Evolutionary conservation across 2,797 vertebrate species (phyloP).

Genomic region (Gallinago solitaria): DNA sequence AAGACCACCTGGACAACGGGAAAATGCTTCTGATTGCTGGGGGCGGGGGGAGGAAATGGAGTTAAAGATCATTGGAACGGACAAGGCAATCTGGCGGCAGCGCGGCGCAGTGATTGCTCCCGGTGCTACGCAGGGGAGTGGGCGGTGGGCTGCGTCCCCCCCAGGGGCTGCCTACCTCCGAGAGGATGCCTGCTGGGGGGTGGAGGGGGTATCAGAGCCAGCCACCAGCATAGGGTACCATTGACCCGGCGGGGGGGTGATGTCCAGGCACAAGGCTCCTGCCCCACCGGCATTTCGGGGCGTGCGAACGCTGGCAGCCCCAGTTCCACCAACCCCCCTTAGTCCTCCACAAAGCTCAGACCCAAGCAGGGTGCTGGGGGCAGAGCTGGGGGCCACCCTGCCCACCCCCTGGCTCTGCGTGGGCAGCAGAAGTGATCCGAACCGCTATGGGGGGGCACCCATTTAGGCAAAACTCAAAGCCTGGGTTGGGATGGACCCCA

Average conservation of each 20-base stretch:
- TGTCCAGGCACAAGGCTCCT: fast-evolving
- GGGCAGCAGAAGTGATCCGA: fast-evolving
- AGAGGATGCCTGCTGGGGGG: background rate
- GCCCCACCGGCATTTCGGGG: fast-evolving
- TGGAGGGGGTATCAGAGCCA: background rate
- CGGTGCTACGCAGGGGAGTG: background rate
- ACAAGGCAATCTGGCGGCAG: slow-evolving; percentile 63
- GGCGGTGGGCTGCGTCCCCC: background rate
- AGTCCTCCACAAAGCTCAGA: background rate
- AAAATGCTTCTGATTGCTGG: slow-evolving; percentile 52
- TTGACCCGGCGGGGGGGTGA: fast-evolving
- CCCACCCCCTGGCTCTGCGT: background rate
- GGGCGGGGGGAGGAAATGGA: background rate
- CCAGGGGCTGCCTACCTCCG: background rate
- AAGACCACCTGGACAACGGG: slow-evolving; percentile 51
- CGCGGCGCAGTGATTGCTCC: background rate
- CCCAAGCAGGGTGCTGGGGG: fast-evolving
- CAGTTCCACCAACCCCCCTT: background rate
- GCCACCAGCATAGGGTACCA: fast-evolving
- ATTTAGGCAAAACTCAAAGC: fast-evolving
- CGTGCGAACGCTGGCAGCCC: fast-evolving
- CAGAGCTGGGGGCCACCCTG: fast-evolving
- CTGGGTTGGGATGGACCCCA: fast-evolving
- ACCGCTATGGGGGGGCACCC: fast-evolving
- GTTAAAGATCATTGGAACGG: slow-evolving; percentile 60